Conservation (phyloP, 2,888 invertebrate genomes). For the Xanthorhoe spadicearia region DNA sequence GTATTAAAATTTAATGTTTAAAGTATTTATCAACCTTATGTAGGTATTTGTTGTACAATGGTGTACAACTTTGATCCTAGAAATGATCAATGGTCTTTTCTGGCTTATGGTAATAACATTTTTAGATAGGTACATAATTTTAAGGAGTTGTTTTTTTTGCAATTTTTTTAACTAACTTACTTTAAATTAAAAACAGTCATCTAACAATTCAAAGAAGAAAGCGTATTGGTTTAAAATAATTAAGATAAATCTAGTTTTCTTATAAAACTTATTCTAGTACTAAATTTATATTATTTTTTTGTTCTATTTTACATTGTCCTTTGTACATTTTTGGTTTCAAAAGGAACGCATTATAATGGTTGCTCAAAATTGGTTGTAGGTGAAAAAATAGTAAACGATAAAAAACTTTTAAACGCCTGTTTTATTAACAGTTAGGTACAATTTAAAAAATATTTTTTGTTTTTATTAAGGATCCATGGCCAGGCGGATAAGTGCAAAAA, state of each 20-base stretch:
- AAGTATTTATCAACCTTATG: no score
- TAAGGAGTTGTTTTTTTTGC: not conserved
- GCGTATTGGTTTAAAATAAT: conserved; percentile 21
- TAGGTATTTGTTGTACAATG: no score
- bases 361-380: conserved; percentile 5
- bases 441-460: conserved; percentile 19
- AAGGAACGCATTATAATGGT: conserved; percentile 27
- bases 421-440: not conserved
- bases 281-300: conserved; percentile 13
- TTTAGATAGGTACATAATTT: not conserved
- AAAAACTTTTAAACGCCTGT: not conserved
- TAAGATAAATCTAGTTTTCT: conserved; percentile 5
- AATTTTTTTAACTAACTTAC: not conserved
- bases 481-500: conserved; percentile 25
- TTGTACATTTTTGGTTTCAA: conserved; percentile 32
- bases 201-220: conserved; percentile 13
- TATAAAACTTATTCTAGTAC: conserved; percentile 3
- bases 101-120: no score
- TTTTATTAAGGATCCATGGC: conserved; percentile 16
- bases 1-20: not conserved
- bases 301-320: conserved; percentile 19
- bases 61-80: no score
- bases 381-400: conserved; percentile 14
- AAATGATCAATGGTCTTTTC: no score
- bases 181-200: conserved; percentile 1